Percentiles rank a stretch among this genome's conserved stretches.
phyloP scores from a whole-genome alignment of 2,888 invertebrate genomes.

The Oxyteleia sp. region DNA sequence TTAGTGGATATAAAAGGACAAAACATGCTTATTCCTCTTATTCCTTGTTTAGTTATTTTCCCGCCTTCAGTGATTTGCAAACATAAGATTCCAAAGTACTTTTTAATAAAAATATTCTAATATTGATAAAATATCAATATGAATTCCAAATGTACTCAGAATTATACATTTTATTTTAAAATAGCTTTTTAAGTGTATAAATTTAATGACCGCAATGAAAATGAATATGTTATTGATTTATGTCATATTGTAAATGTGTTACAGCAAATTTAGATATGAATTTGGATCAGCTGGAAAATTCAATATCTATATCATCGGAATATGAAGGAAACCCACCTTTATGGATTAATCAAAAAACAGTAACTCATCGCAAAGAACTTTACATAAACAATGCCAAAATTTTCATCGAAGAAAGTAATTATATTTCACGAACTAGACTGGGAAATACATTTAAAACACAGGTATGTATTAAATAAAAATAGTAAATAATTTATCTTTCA shows the following conservation, averaged over 20 bases:
- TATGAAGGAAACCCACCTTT: constrained; percentile 95
- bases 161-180: no score
- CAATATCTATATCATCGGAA: constrained; percentile 91
- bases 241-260: constrained; percentile 79
- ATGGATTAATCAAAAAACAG: constrained; percentile 92
- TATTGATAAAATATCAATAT: no score
- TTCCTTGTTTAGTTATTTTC: no score
- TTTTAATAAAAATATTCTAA: no score
- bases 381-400: constrained; percentile 96
- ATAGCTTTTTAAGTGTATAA: no score
- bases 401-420: constrained; percentile 91
- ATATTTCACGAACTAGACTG: constrained; percentile 89
- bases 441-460: constrained; percentile 88
- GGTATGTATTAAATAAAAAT: constrained; percentile 88
- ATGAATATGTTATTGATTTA: constrained; percentile 1
- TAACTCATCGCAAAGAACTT: constrained; percentile 91
- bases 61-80: no score
- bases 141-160: no score
- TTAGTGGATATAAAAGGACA: no score
- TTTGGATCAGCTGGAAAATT: constrained; percentile 90
- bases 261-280: constrained; percentile 93
- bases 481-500: no score
- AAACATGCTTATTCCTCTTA: no score
- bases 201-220: no score
- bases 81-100: no score